Evolutionary conservation across 2,888 invertebrate species (phyloP), one percentile per base, ranked within the genome.

Genomic region (Athalia circularis): DNA sequence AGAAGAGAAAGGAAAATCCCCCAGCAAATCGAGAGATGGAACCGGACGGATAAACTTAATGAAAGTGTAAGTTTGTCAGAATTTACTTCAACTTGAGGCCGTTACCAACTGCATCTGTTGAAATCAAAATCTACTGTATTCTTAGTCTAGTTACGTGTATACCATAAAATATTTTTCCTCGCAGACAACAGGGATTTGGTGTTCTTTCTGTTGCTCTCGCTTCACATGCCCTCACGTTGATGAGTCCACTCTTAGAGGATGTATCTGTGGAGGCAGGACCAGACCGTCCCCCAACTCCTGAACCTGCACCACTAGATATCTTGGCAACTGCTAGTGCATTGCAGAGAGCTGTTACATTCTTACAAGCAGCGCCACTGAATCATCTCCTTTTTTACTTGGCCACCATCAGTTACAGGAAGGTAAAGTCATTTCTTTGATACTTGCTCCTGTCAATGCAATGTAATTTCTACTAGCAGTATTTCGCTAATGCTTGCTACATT

Each of bases 131-230:
- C 5, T 43, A 62, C 62, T 77, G 29, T 29, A 29, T 29, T 29
- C 29, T 29, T 29, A 29, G 29, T 29, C 29, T 0, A 15, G 15
- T 43, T 7, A 48, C 64, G 47, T 13, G 4, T 8, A 15, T 91
- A 83, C 91, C 92, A 92, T 92, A 82, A 88, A 91, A 87, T 47
- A 29, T 77, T 79, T 77, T 61, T 80, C 80, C 74, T 82, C 87
- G 80, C 87, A 94, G 94, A 88, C 96, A 95, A 90, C 97, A 97
- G 91, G 96, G 96, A 52, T 96, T 97, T 82, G 96, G 97, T 76
- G 97, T 96, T 3, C 92, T 98, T 9, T 96, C 96, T 86, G 97
- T 98, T 29, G 97, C 97, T 0, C 92, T 98, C 76, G 96, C 97
- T 11, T 95, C 95, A 45, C 95, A 96, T 82, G 96, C 96, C 79